These are phyloP conservation scores for Jacana jacana DNA, from an alignment of 2,113 vertebrate species.

Conservation along the genomic window DNA sequence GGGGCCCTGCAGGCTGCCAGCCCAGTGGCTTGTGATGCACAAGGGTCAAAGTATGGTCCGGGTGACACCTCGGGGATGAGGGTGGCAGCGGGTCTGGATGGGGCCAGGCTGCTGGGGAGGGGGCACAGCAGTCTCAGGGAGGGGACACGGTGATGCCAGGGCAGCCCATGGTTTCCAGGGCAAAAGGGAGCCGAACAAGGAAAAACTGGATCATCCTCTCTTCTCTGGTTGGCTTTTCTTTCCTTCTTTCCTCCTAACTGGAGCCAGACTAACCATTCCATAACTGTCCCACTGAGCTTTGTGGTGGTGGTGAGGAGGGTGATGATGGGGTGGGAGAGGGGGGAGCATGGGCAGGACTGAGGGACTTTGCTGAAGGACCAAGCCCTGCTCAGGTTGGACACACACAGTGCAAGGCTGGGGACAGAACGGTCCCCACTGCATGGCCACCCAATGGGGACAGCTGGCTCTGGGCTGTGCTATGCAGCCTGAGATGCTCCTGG, in stretches of 20 bases:
- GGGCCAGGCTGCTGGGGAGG: fast-evolving
- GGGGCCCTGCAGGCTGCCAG: not conserved
- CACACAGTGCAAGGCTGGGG: fast-evolving
- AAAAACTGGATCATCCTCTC: slow-evolving; percentile 39
- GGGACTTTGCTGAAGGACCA: not conserved
- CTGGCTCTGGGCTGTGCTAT: not conserved
- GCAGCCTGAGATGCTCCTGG: not conserved
- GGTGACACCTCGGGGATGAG: not conserved
- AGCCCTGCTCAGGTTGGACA: not conserved
- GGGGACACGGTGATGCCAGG: not conserved
- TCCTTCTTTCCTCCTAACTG: slow-evolving; percentile 50
- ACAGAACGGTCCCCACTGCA: not conserved
- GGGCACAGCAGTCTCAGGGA: not conserved
- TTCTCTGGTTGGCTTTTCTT: slow-evolving; percentile 62
- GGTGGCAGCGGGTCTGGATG: not conserved
- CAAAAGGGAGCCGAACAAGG: slow-evolving; percentile 31
- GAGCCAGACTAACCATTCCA: slow-evolving; percentile 59
- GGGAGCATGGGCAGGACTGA: not conserved
- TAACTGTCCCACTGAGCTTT: not conserved
- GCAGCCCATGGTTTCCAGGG: not conserved
- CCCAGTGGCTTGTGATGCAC: not conserved
- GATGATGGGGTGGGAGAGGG: not conserved
- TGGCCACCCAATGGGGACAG: fast-evolving
- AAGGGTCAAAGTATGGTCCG: not conserved
- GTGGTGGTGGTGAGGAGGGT: not conserved